Base-by-base conservation (phyloP, 2,113 vertebrate genomes). In the sheep (Ovis aries) region DNA sequence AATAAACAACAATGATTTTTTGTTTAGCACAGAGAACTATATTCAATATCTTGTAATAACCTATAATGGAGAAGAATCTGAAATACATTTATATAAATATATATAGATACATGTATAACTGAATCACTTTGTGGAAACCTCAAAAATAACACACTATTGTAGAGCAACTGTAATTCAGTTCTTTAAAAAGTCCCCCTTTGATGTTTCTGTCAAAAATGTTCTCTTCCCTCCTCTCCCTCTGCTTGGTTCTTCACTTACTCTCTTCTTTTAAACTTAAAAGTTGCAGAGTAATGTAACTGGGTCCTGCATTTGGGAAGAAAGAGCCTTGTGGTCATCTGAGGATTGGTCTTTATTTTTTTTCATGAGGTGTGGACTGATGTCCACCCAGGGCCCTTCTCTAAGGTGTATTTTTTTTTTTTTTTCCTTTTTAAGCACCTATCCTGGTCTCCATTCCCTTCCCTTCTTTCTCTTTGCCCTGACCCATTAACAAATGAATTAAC, bases 401-500 rank as follows among this genome's bases (percentile, higher is more conserved):
- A 14, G 14, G 21, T 27, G 6, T 16, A 4, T 9, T n/a, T n/a
- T 67, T 64, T 31, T 62, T 31, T 62, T 36, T 33, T 62, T 17
- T 62, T 60, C 2, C n/a, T 84, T 33, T 64, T 87, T 10, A 19
- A 50, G 43, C 6, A 15, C 21, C 67, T 43, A 10, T 4, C n/a
- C 81, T 74, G 29, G 31, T 81, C 45, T 90, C 55, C 5, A 14
- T 48, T 78, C 40, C 83, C 40, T 81, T 81, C 31, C 64, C 40
- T 78, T 19, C 60, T 59, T 87, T 85, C 43, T 53, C 43, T 23
- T 83, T 29, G 7, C 71, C 13, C 45, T 77, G 59, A 64, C 33
- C 67, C 94, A 64, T 53, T 40, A 71, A 93, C 55, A 93, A 64
- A 80, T 74, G 87, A 86, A 90, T 62, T 62, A 33, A 84, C 74